Base-by-base conservation (phyloP, 2,113 vertebrate genomes). In the Eclectus roratus region DNA sequence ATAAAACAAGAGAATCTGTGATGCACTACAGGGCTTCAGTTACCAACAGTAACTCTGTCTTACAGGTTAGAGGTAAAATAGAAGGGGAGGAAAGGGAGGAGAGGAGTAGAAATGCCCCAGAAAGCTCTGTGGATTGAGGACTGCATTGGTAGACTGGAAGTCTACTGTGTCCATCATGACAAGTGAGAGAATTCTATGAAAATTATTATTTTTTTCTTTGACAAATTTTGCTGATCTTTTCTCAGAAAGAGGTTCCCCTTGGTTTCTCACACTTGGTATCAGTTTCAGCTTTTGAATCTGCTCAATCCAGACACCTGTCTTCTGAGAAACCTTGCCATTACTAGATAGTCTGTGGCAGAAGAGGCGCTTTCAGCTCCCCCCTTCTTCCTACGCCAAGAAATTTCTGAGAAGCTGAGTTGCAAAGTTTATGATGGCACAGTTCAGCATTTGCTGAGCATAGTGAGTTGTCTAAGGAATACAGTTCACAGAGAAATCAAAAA, bases 71-170 rank as follows among this genome's bases (percentile, higher is more conserved):
- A 80, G 46, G 21, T 23, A 58, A n/a, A 23, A 58, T 7, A 58
- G 33, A 58, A 58, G 33, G 8, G 13, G 21, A 13, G 56, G 33
- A 23, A 58, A 58, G 20, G 17, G 10, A 53, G 13, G 25, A 31
- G 2, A 3, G 1, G 6, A 3, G 15, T 6, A n/a, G 31, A 37
- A 39, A 13, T 2, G 17, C 28, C 31, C 18, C 19, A 60, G 61
- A 80, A 86, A 80, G 27, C 28, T 64, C 27, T 80, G 24, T 33
- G n/a, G 17, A 68, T 53, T 64, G 52, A 76, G 52, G 14, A 31
- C 9, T 61, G 44, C 23, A 24, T 21, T 55, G 18, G 7, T 78
- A 85, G 10, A 28, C 28, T 55, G 18, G 6, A 85, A 85, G 12
- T 52, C 14, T 78, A 55, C 8, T 25, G 27, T 3, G 5, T 35